Base-by-base conservation (phyloP, 2,797 vertebrate genomes). In the Australoheros facetus region DNA sequence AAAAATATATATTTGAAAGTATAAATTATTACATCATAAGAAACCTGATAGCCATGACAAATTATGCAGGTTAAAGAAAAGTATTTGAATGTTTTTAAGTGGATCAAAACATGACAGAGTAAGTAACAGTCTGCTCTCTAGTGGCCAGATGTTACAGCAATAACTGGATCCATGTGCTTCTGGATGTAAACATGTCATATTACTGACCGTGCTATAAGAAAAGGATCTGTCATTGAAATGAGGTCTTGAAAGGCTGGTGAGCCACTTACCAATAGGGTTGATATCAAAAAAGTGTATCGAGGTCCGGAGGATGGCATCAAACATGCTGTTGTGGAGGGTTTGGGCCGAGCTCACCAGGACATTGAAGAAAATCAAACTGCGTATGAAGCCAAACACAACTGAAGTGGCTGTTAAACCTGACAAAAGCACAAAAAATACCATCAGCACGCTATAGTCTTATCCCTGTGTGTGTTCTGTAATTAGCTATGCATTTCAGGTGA, bases 281-380 rank as follows among this genome's bases (percentile, higher is more conserved):
- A 87, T 54, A 2, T 94, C 88, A 5, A 95, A 95, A 84, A 95
- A 95, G 77, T 53, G 85, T 5, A 93, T 83, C 0, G 93, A 91
- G 1, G 91, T 92, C 73, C 85, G 81, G 13, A 95, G 90, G 72
- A 95, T 83, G 87, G 91, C 89, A 3, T 85, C 72, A 73, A 95
- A 95, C 94, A 95, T 95, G 85, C 66, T 80, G 87, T 92, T 89
- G 87, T 98, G 98, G 37, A 98, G 94, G 16, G 87, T 95, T 86
- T 97, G 96, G 26, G 97, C 95, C 42, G 97, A 95, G 78, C 88
- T 96, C 86, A 99, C 97, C 21, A 98, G 95, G 75, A 97, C 92
- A 4, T 96, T 95, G 91, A 99, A 98, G 34, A 97, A 91, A 73
- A 98, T 57, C 73, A 99, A 91, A 77, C 94, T 95, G 80, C 97